These are phyloP conservation scores for Nycteola revayana DNA, from an alignment of 2,888 invertebrate genomes.

Conservation along the genomic window DNA sequence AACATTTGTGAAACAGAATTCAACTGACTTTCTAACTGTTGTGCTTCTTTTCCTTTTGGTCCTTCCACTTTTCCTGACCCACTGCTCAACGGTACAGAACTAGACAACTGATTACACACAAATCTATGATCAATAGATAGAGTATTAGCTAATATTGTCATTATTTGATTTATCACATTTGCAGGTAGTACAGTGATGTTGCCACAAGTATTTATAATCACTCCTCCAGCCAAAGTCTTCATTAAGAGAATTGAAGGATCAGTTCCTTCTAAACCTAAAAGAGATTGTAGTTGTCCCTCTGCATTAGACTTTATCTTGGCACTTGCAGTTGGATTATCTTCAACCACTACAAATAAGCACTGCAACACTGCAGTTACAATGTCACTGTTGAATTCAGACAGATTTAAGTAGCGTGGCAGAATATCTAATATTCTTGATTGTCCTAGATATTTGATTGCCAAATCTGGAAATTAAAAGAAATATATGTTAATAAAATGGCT, in stretches of 20 bases:
- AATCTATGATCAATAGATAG: slow-evolving; percentile 79
- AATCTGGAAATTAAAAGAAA: slow-evolving; percentile 61
- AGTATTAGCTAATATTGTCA: slow-evolving; percentile 74
- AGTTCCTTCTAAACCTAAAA: slow-evolving; percentile 63
- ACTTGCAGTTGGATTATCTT: slow-evolving; percentile 84
- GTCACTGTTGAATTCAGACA: slow-evolving; percentile 79
- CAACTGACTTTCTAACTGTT: slow-evolving; percentile 69
- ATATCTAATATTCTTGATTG: slow-evolving; percentile 83
- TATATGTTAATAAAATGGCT: too few species aligned
- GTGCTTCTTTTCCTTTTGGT: slow-evolving; percentile 61
- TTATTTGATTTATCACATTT: slow-evolving; percentile 71
- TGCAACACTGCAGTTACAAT: slow-evolving; percentile 83
- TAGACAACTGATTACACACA: slow-evolving; percentile 72
- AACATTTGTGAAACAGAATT: slow-evolving; percentile 78
- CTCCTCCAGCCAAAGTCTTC: slow-evolving; percentile 82
- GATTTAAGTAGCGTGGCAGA: slow-evolving; percentile 82
- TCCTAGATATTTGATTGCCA: slow-evolving; percentile 85
- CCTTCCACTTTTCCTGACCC: slow-evolving; percentile 46
- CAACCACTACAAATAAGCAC: slow-evolving; percentile 86
- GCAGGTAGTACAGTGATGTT: slow-evolving; percentile 62
- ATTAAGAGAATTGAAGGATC: slow-evolving; percentile 71
- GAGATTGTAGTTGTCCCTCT: slow-evolving; percentile 60
- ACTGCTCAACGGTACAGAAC: slow-evolving; percentile 66
- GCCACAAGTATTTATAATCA: slow-evolving; percentile 79
- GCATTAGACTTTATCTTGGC: slow-evolving; percentile 75